Evolutionary conservation across 2,888 invertebrate genomes (phyloP), one percentile per base, ranked within the genome.

Genomic region (Cyaniris semiargus): DNA sequence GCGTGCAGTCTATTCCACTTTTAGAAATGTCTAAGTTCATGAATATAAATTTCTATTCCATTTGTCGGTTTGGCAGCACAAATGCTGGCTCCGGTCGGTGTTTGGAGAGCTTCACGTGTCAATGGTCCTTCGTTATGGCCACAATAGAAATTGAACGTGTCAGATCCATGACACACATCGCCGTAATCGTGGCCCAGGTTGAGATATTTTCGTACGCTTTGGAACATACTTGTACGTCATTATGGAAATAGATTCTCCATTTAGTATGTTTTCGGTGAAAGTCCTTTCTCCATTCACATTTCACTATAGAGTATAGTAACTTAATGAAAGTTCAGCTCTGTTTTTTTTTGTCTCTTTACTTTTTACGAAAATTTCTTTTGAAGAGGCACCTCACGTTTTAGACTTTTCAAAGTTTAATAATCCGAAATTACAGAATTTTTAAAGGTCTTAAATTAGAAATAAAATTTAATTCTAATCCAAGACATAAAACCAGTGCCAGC

Each of bases 61-160:
- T 56, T 78, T 74, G 74, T 74, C 48, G 27, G 78, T 74, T 74
- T 70, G 75, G 75, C 77, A 76, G 53, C 71, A 75, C 75, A 71
- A 31, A 71, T 72, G 31, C 23, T 72, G 44, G 48, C 48, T 74
- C 18, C 15, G 27, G 27, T 76, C 38, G 71, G 34, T 77, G 58
- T 77, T 72, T 77, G 18, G 27, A 72, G 56, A 23, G 71, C 38
- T 21, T 58, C 76, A 27, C 72, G 72, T 76, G 71, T 76, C 76
- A 71, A 76, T 71, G 38, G 76, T 60, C 76, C 38, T 72, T 77
- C 74, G 71, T 56, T 76, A 56, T 31, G 21, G 44, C 34, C 71
- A 70, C 76, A 76, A 76, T 76, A 56, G 76, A 44, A 72, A 77
- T 77, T 58, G 72, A 53, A 56, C 71, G 70, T 56, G 74, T 53